Percentiles rank a stretch among this genome's conserved stretches.
Conservation (phyloP, 2,797 vertebrate genomes). For the Chelonia mydas region DNA sequence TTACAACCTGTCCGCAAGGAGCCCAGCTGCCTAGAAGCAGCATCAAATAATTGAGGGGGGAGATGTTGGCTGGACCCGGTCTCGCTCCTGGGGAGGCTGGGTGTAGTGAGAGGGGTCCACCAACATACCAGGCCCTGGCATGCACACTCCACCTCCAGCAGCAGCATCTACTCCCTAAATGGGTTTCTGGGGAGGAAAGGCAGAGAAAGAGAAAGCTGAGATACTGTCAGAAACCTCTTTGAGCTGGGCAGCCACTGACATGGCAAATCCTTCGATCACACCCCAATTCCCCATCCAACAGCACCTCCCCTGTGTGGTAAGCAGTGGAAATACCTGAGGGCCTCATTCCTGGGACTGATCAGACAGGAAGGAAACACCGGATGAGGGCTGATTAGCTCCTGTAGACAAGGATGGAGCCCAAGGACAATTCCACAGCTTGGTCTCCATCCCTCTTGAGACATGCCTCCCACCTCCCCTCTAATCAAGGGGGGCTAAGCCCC, state of each 20-base stretch:
- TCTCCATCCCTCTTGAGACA: neutral
- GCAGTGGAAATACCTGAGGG: neutral
- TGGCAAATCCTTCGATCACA: neutral
- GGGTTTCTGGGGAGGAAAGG: neutral
- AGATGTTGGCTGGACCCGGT: neutral
- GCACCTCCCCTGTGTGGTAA: neutral
- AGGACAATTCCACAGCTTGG: neutral
- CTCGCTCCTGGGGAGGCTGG: neutral
- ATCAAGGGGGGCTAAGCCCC: neutral
- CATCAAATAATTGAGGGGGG: neutral
- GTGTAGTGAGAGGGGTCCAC: neutral
- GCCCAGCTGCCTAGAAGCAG: neutral
- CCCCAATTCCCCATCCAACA: neutral
- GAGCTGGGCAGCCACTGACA: neutral
- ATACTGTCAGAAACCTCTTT: neutral
- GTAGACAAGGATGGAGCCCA: rapidly evolving
- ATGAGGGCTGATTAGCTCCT: rapidly evolving
- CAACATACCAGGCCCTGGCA: neutral
- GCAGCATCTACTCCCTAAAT: neutral
- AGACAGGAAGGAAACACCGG: neutral
- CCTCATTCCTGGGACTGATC: neutral
- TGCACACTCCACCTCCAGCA: neutral
- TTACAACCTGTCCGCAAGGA: neutral
- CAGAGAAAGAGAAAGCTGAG: neutral
- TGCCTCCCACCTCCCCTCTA: neutral